Base-by-base conservation (phyloP, 2,113 vertebrate genomes). In the Prionailurus viverrinus region DNA sequence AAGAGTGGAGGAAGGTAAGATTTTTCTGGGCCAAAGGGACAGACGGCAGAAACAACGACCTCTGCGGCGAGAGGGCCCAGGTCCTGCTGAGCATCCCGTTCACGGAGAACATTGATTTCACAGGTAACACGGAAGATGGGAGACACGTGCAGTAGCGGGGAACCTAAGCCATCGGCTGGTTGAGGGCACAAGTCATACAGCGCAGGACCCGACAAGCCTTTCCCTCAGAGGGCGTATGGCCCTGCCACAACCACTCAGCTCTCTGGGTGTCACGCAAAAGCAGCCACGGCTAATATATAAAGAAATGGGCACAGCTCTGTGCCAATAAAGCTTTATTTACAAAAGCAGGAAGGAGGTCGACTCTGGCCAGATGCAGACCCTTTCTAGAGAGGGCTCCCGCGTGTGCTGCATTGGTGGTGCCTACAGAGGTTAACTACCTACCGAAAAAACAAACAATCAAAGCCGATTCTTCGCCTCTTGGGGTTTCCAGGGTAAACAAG, bases 31-130 rank as follows among this genome's bases (percentile, higher is more conserved):
- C 29, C 33, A 36, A 21, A 36, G 19, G 7, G 68, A 69, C 0
- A 4, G 68, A 69, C 0, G 1, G 6, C 11, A 51, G 41, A 63
- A 36, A 14, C 21, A 36, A 16, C 0, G 48, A 13, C 3, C 7
- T 8, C 41, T 63, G 10, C 4, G 0, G 4, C 0, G 65, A n/a
- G 19, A 21, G 48, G 15, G 18, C 13, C 27, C 10, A 45, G 21
- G 6, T 10, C 8, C 4, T 3, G 3, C 21, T 9, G 27, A 8
- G 0, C 1, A 0, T 11, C 65, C n/a, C 5, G 10, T 19, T 11
- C 51, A 27, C 0, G 2, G 39, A 79, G 51, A 8, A 14, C 5
- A 7, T 12, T 23, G 0, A 33, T 19, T 21, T 45, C 45, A n/a
- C 48, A 10, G 33, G 23, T 1, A 4, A 36, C 0, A 1, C 27